phyloP scores from a whole-genome alignment of 2,888 invertebrate species.

The Sminthurinus aureus region DNA sequence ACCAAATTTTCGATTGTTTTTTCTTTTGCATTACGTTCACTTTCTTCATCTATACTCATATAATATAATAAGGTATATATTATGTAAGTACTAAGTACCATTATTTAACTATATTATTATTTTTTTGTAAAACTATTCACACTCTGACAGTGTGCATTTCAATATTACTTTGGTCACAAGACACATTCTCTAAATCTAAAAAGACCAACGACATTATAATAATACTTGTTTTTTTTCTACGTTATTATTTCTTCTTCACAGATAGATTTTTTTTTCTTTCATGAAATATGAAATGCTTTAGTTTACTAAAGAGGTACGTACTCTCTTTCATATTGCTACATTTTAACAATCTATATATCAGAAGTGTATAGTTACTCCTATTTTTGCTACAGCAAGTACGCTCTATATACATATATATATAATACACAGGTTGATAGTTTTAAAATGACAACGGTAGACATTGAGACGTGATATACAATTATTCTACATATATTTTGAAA shows the following conservation, averaged over 20 bases:
- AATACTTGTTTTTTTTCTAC: not conserved
- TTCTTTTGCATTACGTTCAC: too few relatives aligned
- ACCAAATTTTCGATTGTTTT: too few relatives aligned
- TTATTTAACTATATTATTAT: not conserved
- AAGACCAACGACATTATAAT: not conserved
- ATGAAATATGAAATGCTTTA: too few relatives aligned
- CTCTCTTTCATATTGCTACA: not conserved
- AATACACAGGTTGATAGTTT: not conserved
- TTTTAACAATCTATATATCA: not conserved
- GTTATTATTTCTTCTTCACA: not conserved
- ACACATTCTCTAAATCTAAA: not conserved
- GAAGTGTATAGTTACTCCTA: slow-evolving; percentile 6
- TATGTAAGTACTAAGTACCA: too few relatives aligned
- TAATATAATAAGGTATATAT: too few relatives aligned
- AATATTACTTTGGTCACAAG: slow-evolving; percentile 1
- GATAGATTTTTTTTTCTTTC: not conserved
- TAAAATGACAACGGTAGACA: slow-evolving; percentile 31
- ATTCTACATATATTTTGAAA: not conserved
- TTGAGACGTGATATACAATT: not conserved
- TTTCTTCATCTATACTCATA: too few relatives aligned
- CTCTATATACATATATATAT: slow-evolving; percentile 16
- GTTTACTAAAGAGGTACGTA: not conserved
- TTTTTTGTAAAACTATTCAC: not conserved
- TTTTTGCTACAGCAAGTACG: slow-evolving; percentile 11
- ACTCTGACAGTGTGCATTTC: not conserved